Conservation (phyloP, 2,113 vertebrate genomes). For the Daphoenositta chrysoptera region DNA sequence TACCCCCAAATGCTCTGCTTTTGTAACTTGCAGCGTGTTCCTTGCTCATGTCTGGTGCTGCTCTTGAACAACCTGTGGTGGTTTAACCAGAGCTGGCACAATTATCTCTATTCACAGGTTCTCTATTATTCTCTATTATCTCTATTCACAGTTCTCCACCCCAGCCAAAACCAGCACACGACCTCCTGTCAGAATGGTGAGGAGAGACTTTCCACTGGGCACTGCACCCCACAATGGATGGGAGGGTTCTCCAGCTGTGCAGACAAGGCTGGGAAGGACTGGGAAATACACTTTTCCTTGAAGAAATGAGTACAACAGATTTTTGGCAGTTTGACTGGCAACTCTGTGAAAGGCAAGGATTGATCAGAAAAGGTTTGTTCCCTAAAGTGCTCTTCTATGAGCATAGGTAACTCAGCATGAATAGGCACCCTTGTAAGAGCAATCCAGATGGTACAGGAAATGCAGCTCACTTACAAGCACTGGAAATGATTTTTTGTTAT, state of each 20-base stretch:
- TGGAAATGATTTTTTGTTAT: neutral
- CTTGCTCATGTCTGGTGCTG: neutral
- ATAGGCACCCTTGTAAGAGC: neutral
- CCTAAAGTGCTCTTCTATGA: neutral
- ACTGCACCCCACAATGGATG: neutral
- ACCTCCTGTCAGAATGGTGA: neutral
- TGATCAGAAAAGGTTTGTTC: neutral
- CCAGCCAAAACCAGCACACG: neutral
- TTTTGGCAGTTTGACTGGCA: neutral
- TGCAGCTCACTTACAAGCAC: neutral
- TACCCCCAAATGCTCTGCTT: neutral
- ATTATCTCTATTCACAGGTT: neutral
- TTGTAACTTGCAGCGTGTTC: neutral
- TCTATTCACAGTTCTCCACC: too few relatives aligned
- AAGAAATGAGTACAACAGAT: neutral
- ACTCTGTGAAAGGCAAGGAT: neutral
- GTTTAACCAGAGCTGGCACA: neutral
- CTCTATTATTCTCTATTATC: too few relatives aligned
- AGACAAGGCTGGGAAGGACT: neutral
- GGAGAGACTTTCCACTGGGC: neutral
- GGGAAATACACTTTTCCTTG: neutral
- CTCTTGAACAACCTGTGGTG: neutral
- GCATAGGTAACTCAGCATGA: neutral
- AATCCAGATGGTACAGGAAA: neutral
- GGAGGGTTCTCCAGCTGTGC: neutral